A percentile compares a stretch with the other conserved stretches of the same genome.
Conservation (phyloP, 2,797 vertebrate genomes). For the Microhierax caerulescens region DNA sequence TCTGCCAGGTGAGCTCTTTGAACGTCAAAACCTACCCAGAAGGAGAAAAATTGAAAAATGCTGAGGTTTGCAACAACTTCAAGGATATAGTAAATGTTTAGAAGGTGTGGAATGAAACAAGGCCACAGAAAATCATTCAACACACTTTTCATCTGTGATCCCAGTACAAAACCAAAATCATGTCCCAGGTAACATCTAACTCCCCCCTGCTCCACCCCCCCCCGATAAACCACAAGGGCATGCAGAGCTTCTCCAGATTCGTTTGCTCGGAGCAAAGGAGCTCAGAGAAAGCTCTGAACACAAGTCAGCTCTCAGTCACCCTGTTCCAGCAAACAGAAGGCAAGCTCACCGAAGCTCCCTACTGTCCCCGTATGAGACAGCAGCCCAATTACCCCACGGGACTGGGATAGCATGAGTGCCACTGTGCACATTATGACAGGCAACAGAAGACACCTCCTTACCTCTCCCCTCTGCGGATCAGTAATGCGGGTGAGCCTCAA, state of each 20-base stretch:
- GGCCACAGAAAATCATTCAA: neutral
- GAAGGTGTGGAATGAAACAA: neutral
- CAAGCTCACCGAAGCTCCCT: neutral
- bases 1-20: slow-evolving; percentile 99
- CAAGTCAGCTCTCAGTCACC: neutral
- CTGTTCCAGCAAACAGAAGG: neutral
- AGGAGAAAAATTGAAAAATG: neutral
- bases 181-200: neutral
- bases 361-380: accelerated
- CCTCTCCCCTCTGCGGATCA: slow-evolving; percentile 93
- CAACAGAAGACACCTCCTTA: slow-evolving; percentile 35
- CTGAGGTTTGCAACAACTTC: neutral
- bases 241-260: neutral
- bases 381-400: neutral
- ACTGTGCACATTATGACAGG: accelerated
- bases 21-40: slow-evolving; percentile 90
- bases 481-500: slow-evolving; percentile 92
- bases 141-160: neutral
- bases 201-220: too few relatives aligned
- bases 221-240: neutral
- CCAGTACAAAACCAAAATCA: neutral
- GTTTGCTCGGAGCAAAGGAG: neutral
- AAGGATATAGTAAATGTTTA: neutral
- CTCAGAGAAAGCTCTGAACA: neutral
- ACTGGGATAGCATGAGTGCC: too few relatives aligned